phyloP scores from a whole-genome alignment of 2,888 invertebrate genomes.

The Rhagophthalmus giganteus region DNA sequence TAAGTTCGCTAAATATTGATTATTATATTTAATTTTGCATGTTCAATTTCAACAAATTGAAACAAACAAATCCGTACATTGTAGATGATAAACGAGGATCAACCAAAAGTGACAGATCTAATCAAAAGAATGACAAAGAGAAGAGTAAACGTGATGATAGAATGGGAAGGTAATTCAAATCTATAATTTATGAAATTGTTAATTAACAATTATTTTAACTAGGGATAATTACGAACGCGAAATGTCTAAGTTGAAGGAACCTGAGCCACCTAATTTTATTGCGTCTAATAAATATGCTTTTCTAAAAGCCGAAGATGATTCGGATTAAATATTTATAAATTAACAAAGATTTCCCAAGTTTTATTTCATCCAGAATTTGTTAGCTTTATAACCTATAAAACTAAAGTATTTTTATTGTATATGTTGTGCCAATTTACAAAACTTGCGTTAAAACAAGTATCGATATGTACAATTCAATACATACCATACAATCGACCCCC shows the following conservation, averaged over 20 bases:
- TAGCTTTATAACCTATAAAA: slow-evolving; percentile 11
- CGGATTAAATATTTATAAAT: slow-evolving; percentile 32
- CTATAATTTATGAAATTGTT: too few species aligned
- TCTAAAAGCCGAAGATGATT: slow-evolving; percentile 64
- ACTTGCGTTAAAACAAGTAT: slow-evolving; percentile 35
- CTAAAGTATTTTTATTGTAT: slow-evolving; percentile 33
- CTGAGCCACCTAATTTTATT: slow-evolving; percentile 75
- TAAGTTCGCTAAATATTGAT: slow-evolving; percentile 9
- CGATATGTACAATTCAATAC: too few species aligned
- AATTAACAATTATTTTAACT: slow-evolving; percentile 2
- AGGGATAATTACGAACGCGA: slow-evolving; percentile 50
- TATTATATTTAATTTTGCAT: neutral
- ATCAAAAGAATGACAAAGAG: slow-evolving; percentile 18
- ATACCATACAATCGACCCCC: too few species aligned
- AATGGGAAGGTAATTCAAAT: slow-evolving; percentile 20
- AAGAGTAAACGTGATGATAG: slow-evolving; percentile 17
- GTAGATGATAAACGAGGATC: slow-evolving; percentile 13
- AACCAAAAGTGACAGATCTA: slow-evolving; percentile 9
- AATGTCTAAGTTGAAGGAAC: slow-evolving; percentile 75
- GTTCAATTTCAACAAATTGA: neutral
- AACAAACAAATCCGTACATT: too few species aligned
- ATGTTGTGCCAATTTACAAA: slow-evolving; percentile 39
- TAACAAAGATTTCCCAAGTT: slow-evolving; percentile 1
- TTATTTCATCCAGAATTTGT: slow-evolving; percentile 1
- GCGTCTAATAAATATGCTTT: slow-evolving; percentile 77